Evolutionary conservation across 2,888 invertebrate species (phyloP), one percentile per base, ranked within the genome.

Genomic region (Calliopum simillimum): DNA sequence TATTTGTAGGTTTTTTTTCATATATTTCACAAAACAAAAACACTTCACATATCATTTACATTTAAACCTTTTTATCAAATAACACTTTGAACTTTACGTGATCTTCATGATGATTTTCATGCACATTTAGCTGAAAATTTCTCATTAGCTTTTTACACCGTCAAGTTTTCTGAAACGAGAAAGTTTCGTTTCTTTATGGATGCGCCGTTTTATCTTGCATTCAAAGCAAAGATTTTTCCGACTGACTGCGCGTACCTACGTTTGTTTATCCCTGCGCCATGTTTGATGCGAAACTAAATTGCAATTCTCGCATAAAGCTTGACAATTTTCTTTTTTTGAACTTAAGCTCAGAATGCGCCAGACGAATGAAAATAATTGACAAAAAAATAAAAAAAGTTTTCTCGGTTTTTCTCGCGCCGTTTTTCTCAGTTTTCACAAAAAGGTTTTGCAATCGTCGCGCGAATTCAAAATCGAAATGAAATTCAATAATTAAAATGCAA

Each of bases 271-370:
- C 67, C 68, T 61, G 68, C 62, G 55, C 33, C 68, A 79, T 79
- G 76, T 77, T 77, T 76, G 77, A 76, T 76, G 76, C 75, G 73
- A 76, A 79, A 81, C 81, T 79, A 77, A 79, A 80, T 33, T 41
- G 49, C 33, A 46, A 46, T 51, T 56, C 41, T 51, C 21, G 23
- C 33, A 46, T 46, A 43, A 43, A 11, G 33, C 16, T 33, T 14
- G 4, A 44, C 61, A 33, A 6, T 1, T 33, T 33, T 33, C 5
- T 33, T 33, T 33, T 33, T 2, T n/a, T n/a, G n/a, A n/a, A n/a
- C n/a, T n/a, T 16, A 25, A 6, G 25, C 55, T 23, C 11, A 23
- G 16, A 46, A 23, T 12, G 44, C n/a, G n/a, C 41, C 16, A 25
- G 12, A 16, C 47, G 16, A 63, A 23, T 21, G 19, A 13, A 66